Evolutionary conservation across 2,797 vertebrate genomes (phyloP).

Genomic region (Cebuella pygmaea): DNA sequence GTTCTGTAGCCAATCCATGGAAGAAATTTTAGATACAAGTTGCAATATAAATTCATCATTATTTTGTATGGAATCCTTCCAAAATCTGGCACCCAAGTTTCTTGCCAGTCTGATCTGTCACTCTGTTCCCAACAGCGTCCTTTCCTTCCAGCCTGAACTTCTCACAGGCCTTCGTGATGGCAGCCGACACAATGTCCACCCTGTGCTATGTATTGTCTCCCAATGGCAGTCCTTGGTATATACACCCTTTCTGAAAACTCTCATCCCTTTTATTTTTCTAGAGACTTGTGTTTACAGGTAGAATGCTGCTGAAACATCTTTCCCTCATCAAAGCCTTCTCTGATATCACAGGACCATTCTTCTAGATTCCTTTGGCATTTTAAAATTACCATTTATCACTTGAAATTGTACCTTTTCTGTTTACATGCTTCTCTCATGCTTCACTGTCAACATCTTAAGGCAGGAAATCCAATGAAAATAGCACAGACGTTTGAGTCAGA

Average conservation of each 20-base stretch:
- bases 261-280: background rate
- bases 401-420: background rate
- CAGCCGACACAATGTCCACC: no score
- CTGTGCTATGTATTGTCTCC: background rate
- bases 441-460: background rate
- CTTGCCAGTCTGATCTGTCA: background rate
- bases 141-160: background rate
- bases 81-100: background rate
- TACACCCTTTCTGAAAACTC: background rate
- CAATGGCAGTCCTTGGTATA: background rate
- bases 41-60: constrained; percentile 11
- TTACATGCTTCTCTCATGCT: background rate
- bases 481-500: background rate
- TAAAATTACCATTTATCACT: background rate
- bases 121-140: background rate
- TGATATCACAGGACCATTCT: background rate
- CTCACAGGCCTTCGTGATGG: background rate
- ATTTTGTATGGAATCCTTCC: background rate
- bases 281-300: background rate
- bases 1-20: background rate
- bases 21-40: background rate
- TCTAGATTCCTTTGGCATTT: background rate
- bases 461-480: background rate
- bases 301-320: background rate
- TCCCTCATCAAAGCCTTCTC: background rate